Conservation (phyloP, 2,888 invertebrate genomes). For the Dendrolimus houi region DNA sequence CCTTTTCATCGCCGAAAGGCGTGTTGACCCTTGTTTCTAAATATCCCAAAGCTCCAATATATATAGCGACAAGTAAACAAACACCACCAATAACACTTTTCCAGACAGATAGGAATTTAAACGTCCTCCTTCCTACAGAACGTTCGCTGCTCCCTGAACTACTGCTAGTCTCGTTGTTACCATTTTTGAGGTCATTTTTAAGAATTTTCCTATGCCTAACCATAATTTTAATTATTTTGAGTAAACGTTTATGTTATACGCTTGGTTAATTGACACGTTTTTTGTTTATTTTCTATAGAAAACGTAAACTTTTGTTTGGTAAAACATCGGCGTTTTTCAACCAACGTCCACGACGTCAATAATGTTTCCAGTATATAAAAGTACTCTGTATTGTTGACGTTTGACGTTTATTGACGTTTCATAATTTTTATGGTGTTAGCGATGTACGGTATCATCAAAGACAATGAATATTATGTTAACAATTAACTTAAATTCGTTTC, state of each 20-base stretch:
- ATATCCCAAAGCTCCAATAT: conserved; percentile 88
- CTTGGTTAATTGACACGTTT: conserved; percentile 27
- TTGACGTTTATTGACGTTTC: too few species aligned
- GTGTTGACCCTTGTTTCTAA: conserved; percentile 93
- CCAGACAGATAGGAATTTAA: conserved; percentile 60
- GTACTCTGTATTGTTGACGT: too few species aligned
- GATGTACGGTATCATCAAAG: too few species aligned
- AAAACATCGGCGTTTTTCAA: not conserved
- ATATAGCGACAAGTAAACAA: conserved; percentile 82
- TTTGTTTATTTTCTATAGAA: conserved; percentile 16
- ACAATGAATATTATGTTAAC: too few species aligned
- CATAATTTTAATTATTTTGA: conserved; percentile 23
- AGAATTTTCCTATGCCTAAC: conserved; percentile 46
- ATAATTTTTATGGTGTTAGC: too few species aligned
- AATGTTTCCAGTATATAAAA: too few species aligned
- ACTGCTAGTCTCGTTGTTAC: conserved; percentile 44
- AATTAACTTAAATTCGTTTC: too few species aligned
- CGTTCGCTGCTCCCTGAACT: conserved; percentile 40
- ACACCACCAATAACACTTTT: conserved; percentile 77
- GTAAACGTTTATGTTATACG: conserved; percentile 17
- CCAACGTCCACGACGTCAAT: not conserved
- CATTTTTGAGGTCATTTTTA: conserved; percentile 30
- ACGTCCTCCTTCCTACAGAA: conserved; percentile 24
- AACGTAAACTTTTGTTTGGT: not conserved
- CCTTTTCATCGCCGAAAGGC: conserved; percentile 87